A percentile compares a stretch with the other conserved stretches of the same genome.
These are phyloP conservation scores for Nothoprocta perdicaria DNA, from an alignment of 2,113 vertebrate species.

Conservation along the genomic window DNA sequence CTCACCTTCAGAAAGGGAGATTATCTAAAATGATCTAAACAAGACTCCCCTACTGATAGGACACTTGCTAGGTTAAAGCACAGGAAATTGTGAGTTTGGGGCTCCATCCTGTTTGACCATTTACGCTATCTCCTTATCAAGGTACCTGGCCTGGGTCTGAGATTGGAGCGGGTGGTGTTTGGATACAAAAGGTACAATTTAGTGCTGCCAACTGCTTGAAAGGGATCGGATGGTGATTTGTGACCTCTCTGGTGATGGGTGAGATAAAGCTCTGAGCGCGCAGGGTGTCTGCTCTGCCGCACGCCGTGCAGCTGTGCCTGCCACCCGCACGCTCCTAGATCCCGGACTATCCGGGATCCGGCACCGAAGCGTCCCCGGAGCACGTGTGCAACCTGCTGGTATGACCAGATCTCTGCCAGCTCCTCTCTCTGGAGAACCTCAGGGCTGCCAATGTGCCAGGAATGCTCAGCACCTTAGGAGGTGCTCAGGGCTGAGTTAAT, in stretches of 20 bases:
- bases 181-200: conserved; percentile 44
- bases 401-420: neutral
- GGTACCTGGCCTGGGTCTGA: conserved; percentile 34
- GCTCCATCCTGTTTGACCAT: conserved; percentile 39
- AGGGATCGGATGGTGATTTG: conserved; percentile 31
- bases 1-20: neutral
- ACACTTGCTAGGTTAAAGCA: conserved; percentile 6
- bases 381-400: neutral
- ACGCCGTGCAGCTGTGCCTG: neutral
- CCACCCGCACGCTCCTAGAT: neutral
- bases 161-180: conserved; percentile 3
- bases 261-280: conserved; percentile 47
- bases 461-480: neutral
- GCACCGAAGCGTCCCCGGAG: neutral
- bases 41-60: neutral
- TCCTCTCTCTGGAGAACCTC: neutral
- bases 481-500: neutral
- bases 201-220: conserved; percentile 46
- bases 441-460: neutral
- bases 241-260: conserved; percentile 26
- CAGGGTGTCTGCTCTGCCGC: neutral
- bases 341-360: neutral
- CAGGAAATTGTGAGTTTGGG: conserved; percentile 52
- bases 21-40: neutral
- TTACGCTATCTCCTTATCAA: conserved; percentile 45